Conservation (phyloP, 2,888 invertebrate species). For the Lepidonotus clava region DNA sequence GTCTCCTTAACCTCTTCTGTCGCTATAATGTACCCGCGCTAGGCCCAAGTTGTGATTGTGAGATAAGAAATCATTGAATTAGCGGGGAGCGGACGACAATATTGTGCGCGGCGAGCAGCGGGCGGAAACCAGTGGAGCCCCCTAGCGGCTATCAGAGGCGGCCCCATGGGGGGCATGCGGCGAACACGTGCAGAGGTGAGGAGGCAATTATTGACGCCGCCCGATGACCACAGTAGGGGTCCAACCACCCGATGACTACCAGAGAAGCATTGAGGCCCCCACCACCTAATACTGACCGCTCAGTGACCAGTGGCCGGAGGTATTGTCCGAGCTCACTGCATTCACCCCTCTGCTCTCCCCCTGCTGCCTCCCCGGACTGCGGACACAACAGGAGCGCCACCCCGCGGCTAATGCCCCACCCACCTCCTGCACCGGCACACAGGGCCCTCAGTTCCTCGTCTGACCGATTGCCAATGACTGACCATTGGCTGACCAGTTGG, state of each 20-base stretch:
- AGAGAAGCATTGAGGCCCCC: too few species aligned
- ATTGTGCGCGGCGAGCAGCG: background rate
- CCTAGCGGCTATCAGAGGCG: background rate
- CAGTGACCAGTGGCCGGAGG: conserved; percentile 30
- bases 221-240: conserved; percentile 24
- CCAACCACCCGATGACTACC: too few species aligned
- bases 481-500: background rate
- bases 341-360: background rate
- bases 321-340: conserved; percentile 33
- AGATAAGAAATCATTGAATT: conserved; percentile 1
- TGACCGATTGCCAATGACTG: conserved; percentile 29
- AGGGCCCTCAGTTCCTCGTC: background rate
- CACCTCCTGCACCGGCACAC: background rate
- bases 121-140: conserved; percentile 10
- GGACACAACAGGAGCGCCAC: conserved; percentile 13
- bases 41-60: too few species aligned
- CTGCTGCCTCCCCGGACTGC: background rate
- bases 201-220: conserved; percentile 46
- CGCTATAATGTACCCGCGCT: too few species aligned
- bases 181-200: conserved; percentile 30
- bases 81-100: background rate
- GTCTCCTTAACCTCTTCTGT: too few species aligned
- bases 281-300: conserved; percentile 51
- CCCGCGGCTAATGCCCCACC: conserved; percentile 22
- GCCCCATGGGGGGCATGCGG: background rate